Percentiles rank a stretch among this genome's conserved stretches.
Conservation (phyloP, 2,113 vertebrate genomes). For the Sapayoa aenigma region DNA sequence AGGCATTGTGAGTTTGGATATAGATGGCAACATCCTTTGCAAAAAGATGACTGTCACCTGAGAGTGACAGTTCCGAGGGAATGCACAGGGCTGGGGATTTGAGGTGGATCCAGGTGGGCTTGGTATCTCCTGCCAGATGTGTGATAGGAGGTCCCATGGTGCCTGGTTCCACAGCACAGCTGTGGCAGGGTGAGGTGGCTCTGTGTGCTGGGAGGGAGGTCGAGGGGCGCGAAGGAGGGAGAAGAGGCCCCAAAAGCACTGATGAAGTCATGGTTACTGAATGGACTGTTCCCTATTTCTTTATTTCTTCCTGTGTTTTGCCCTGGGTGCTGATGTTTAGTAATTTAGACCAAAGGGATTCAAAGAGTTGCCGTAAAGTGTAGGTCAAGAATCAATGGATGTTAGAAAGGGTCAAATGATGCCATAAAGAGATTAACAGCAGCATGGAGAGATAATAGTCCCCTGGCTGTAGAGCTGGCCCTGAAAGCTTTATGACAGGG, state of each 20-base stretch:
- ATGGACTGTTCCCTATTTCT: not conserved
- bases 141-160: not conserved
- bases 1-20: not conserved
- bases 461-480: not conserved
- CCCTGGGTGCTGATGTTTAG: conserved; percentile 17
- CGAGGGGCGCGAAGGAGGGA: not conserved
- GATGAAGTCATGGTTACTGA: not conserved
- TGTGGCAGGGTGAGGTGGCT: not conserved
- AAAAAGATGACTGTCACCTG: not conserved
- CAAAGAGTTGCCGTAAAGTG: conserved; percentile 8
- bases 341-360: conserved; percentile 53
- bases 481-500: not conserved
- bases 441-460: conserved; percentile 50
- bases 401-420: conserved; percentile 59
- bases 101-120: not conserved
- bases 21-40: not conserved
- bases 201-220: not conserved
- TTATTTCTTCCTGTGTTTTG: conserved; percentile 21
- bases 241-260: not conserved
- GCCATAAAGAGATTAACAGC: conserved; percentile 60
- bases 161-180: not conserved
- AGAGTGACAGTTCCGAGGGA: not conserved
- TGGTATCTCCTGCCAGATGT: not conserved
- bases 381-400: conserved; percentile 58
- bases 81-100: not conserved